A percentile compares a stretch with the other conserved stretches of the same genome.
phyloP scores from a whole-genome alignment of 2,797 vertebrate genomes.

The Gymnoscopelus braueri region DNA sequence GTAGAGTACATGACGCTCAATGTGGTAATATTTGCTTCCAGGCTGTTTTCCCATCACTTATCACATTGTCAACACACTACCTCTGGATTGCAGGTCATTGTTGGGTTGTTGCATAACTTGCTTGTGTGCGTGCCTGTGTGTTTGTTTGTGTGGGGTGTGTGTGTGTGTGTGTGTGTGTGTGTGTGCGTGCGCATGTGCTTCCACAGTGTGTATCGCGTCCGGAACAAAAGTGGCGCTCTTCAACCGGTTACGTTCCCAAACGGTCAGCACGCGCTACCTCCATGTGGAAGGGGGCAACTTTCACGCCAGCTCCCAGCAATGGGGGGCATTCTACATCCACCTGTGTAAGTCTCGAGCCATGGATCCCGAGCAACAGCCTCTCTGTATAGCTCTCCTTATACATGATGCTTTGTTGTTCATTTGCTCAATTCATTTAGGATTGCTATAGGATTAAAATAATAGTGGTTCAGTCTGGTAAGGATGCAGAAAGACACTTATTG shows the following conservation, averaged over 20 bases:
- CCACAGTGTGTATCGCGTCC: constrained; percentile 96
- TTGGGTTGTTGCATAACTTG: constrained; percentile 22
- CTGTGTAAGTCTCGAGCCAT: constrained; percentile 85
- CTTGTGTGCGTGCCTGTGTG: not conserved
- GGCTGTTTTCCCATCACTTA: constrained; percentile 8
- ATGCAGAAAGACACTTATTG: too few species aligned
- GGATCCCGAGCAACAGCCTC: not conserved
- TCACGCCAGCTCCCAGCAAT: constrained; percentile 98
- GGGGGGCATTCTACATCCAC: constrained; percentile 99
- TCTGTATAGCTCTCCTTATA: too few species aligned
- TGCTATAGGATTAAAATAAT: too few species aligned
- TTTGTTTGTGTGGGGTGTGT: not conserved
- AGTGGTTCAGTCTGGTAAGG: too few species aligned
- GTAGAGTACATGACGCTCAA: not conserved
- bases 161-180: not conserved
- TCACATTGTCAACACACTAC: constrained; percentile 11
- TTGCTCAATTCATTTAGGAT: too few species aligned
- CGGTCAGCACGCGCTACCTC: constrained; percentile 97
- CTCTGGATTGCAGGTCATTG: not conserved
- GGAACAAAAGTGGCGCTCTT: constrained; percentile 99
- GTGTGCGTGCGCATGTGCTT: constrained; percentile 38
- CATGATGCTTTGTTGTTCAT: too few species aligned
- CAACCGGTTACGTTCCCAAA: constrained; percentile 97
- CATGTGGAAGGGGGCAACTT: constrained; percentile 99
- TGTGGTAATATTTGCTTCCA: constrained; percentile 5